Evolutionary conservation across 2,888 invertebrate genomes (phyloP), one percentile per base, ranked within the genome.

Genomic region (Venustoraphidia nigricollis): DNA sequence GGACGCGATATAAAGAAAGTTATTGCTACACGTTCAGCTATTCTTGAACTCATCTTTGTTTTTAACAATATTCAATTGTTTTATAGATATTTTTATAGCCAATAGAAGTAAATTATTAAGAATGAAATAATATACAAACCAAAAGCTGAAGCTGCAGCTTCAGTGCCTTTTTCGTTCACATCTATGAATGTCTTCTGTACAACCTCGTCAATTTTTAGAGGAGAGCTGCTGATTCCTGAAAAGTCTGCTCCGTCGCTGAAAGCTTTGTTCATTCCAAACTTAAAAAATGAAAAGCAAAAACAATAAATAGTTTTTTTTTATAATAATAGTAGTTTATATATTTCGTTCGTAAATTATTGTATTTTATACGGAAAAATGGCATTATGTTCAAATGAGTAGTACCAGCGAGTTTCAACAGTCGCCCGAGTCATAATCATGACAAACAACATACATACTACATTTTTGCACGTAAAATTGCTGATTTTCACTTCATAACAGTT

Each of bases 191-290:
- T 14, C 14, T 46, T 46, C n/a, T 46, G 46, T 13, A 46, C 13
- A 27, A 46, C 46, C 2, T 39, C 11, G 27, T 34, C 34, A 10
- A 46, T 46, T 8, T 13, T 4, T 10, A 46, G 50, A 13, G 27
- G 39, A 34, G 13, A 40, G 34, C 11, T 8, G 8, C 39, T 34
- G 8, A 46, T 27, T n/a, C 34, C 38, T 11, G 34, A 14, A 27
- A 46, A 46, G 10, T 46, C 34, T 10, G 46, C 46, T n/a, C 11
- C 34, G 11, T n/a, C 14, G 17, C 45, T 41, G 40, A 58, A 57
- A 4, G 53, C 51, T 8, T 52, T 46, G n/a, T 48, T 42, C 34
- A 58, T 46, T 27, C 58, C 58, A 48, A 58, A 40, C 58, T 58
- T 36, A 9, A 53, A n/a, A 50, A 49, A 48, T 27, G 27, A 27